A percentile compares a stretch with the other conserved stretches of the same genome.
These are phyloP conservation scores for Zeugodacus cucurbitae DNA, from an alignment of 1,140 invertebrate genomes.

Conservation along the genomic window DNA sequence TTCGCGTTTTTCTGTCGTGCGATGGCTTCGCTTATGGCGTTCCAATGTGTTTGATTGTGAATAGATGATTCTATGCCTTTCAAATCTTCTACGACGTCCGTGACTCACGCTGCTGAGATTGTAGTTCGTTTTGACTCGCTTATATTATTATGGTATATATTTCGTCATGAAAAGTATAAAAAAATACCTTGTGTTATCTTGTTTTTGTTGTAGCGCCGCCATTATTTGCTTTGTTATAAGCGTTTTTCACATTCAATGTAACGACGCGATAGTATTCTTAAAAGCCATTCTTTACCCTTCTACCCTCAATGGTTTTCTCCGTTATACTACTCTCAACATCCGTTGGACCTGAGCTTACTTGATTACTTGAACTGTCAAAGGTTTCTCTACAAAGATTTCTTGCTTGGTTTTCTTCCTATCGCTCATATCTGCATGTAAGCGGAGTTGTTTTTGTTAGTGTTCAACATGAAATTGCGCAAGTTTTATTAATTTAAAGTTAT, in stretches of 20 bases:
- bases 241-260: conserved; percentile 4
- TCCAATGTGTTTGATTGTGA: neutral
- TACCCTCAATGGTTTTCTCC: conserved; percentile 18
- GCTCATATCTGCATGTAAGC: neutral
- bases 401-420: neutral
- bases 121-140: too few relatives aligned
- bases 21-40: neutral
- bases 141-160: too few relatives aligned
- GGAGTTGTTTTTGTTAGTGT: neutral
- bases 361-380: neutral
- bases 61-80: neutral
- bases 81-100: neutral
- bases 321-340: neutral
- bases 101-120: too few relatives aligned
- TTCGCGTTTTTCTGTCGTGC: neutral
- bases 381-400: neutral
- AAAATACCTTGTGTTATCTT: neutral
- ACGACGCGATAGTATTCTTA: conserved; percentile 4
- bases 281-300: neutral
- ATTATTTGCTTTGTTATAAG: conserved; percentile 6
- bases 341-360: neutral
- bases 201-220: neutral
- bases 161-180: neutral
- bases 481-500: too few relatives aligned
- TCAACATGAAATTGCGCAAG: neutral